Evolutionary conservation across 2,888 invertebrate genomes (phyloP).

Genomic region (Aleiodes leptofemur): DNA sequence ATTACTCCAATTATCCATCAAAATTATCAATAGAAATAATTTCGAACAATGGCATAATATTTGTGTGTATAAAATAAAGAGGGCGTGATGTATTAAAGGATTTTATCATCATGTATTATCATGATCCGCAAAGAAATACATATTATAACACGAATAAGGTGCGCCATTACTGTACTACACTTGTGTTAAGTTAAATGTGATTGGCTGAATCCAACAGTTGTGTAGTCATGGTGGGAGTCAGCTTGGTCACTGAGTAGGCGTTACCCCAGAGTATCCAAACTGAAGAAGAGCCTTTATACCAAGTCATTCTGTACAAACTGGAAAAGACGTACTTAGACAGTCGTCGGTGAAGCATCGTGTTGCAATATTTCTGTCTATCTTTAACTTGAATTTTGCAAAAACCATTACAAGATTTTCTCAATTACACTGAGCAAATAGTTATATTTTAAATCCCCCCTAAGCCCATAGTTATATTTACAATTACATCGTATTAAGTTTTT

Average conservation of each 20-base stretch:
- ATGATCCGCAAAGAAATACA: background rate
- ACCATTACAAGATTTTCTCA: too few species aligned
- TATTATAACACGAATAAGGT: conserved; percentile 14
- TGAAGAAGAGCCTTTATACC: background rate
- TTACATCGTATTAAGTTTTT: conserved; percentile 3
- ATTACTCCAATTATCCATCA: background rate
- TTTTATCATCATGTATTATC: conserved; percentile 30
- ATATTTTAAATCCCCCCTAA: background rate
- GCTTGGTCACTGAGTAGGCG: conserved; percentile 56
- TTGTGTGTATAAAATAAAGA: background rate
- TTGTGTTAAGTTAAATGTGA: conserved; percentile 18
- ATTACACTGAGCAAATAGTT: too few species aligned
- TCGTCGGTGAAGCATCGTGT: conserved; percentile 60
- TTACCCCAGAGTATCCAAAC: conserved; percentile 48
- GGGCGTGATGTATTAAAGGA: conserved; percentile 50
- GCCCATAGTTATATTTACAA: conserved; percentile 1
- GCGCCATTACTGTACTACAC: conserved; percentile 61
- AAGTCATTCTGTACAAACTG: conserved; percentile 46
- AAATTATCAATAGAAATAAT: background rate
- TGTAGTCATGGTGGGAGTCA: conserved; percentile 48
- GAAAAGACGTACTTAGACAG: conserved; percentile 52
- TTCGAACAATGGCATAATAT: too few species aligned
- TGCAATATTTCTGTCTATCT: background rate
- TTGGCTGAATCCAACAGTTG: conserved; percentile 45
- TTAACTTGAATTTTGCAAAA: conserved; percentile 26